Conservation (phyloP, 2,113 vertebrate genomes). For the Turdus rufiventris region DNA sequence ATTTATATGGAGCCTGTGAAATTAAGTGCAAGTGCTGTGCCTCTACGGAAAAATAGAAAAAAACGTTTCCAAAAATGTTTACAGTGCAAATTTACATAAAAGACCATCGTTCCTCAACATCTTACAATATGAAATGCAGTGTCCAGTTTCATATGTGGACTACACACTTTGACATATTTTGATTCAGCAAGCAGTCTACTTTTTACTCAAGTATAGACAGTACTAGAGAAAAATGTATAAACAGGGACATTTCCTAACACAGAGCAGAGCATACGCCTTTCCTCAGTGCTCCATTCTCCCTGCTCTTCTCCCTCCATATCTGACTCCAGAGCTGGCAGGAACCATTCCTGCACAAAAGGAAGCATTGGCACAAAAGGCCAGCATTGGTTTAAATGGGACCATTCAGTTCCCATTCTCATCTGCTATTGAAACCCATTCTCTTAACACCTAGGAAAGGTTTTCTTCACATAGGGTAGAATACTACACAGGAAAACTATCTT, state of each 20-base stretch:
- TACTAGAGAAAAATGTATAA: neutral
- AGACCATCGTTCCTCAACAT: neutral
- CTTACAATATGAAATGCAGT: neutral
- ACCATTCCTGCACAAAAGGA: neutral
- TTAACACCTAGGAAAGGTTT: neutral
- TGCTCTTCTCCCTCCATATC: neutral
- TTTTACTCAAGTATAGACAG: neutral
- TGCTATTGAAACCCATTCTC: neutral
- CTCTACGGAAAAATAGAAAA: neutral
- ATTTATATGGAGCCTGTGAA: neutral
- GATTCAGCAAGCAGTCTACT: neutral
- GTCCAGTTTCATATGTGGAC: neutral
- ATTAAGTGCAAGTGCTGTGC: neutral
- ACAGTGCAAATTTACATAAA: neutral
- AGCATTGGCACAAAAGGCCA: neutral
- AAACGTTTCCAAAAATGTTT: neutral
- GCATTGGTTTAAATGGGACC: too few relatives aligned
- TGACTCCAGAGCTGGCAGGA: neutral
- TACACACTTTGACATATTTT: neutral
- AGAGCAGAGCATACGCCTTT: neutral
- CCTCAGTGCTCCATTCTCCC: neutral
- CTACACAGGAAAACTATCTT: neutral
- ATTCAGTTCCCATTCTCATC: neutral
- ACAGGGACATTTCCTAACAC: neutral
- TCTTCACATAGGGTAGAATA: neutral